Conservation (phyloP, 1,140 invertebrate genomes). For the Drosophila mojavensis region DNA sequence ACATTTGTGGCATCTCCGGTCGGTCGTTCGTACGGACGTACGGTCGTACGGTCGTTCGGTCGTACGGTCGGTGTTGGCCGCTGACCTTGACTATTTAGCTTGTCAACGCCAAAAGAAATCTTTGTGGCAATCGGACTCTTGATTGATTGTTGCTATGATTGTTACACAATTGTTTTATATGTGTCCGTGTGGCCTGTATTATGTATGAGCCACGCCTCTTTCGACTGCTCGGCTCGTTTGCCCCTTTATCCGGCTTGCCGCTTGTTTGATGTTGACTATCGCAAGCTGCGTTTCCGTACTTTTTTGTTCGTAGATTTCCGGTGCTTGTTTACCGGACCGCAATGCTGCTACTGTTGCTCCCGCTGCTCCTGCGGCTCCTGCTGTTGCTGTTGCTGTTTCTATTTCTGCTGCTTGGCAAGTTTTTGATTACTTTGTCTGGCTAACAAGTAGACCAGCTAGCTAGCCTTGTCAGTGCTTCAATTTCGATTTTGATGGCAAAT, state of each 20-base stretch:
- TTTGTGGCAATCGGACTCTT: constrained; percentile 6
- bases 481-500: constrained; percentile 42
- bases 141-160: constrained; percentile 38
- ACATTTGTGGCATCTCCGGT: constrained; percentile 42
- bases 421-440: constrained; percentile 53
- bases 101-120: constrained; percentile 16
- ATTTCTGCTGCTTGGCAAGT: constrained; percentile 19
- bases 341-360: background rate
- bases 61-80: constrained; percentile 2
- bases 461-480: constrained; percentile 22
- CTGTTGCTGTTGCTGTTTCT: background rate
- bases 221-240: constrained; percentile 2
- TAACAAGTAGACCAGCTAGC: constrained; percentile 30
- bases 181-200: constrained; percentile 13
- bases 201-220: constrained; percentile 13
- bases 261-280: constrained; percentile 30
- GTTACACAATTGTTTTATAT: constrained; percentile 20
- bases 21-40: constrained; percentile 19
- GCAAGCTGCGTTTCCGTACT: constrained; percentile 31
- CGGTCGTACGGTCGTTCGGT: too few species aligned
- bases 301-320: constrained; percentile 37
- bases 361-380: background rate
- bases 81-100: constrained; percentile 51
- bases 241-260: constrained; percentile 2
- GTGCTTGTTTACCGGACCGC: constrained; percentile 33